Conservation (phyloP, 1,140 invertebrate genomes). For the Drosophila pseudoananassae region DNA sequence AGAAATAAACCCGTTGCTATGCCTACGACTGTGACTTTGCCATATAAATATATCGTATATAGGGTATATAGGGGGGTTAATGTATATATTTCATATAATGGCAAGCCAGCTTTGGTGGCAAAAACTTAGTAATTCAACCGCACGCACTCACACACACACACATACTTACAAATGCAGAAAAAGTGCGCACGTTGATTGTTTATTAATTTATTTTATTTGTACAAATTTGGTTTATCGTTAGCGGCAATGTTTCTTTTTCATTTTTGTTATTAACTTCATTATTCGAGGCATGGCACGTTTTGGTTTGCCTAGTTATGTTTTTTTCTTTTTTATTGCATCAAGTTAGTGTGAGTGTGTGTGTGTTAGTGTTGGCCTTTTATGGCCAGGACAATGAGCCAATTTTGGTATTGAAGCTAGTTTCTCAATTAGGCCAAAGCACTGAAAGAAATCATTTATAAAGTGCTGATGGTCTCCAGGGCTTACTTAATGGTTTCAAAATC, state of each 20-base stretch:
- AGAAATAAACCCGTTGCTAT: conserved; percentile 43
- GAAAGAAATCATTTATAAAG: conserved; percentile 17
- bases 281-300: conserved; percentile 63
- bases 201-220: conserved; percentile 58
- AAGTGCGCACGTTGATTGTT: conserved; percentile 58
- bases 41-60: neutral
- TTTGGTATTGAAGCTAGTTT: conserved; percentile 60
- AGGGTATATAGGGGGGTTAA: neutral
- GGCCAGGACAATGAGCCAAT: conserved; percentile 62
- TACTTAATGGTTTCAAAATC: neutral
- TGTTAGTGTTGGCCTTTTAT: conserved; percentile 58
- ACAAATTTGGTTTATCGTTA: conserved; percentile 50
- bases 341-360: conserved; percentile 28
- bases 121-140: conserved; percentile 43
- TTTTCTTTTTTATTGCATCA: conserved; percentile 29
- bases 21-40: conserved; percentile 10
- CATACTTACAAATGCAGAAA: conserved; percentile 2
- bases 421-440: conserved; percentile 56
- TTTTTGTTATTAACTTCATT: conserved; percentile 66
- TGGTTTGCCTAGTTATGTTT: conserved; percentile 37
- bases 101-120: conserved; percentile 35
- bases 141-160: neutral
- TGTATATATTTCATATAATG: conserved; percentile 11
- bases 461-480: neutral
- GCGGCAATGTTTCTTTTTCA: conserved; percentile 42